Conservation (phyloP, 2,797 vertebrate species). For the Ctenopoma kingsleyae region DNA sequence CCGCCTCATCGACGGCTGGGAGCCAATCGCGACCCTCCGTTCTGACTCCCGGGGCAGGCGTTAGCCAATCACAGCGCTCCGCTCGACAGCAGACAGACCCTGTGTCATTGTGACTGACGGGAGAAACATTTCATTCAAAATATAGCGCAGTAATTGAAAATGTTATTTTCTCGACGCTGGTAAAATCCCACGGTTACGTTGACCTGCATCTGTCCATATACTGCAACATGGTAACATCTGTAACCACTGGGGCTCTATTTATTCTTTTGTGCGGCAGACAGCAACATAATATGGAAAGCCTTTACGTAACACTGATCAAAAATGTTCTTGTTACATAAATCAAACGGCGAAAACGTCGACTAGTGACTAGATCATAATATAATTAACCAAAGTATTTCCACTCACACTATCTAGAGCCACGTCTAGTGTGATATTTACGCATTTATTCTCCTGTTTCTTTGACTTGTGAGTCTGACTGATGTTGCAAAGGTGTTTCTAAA, state of each 20-base stretch:
- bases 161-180: constrained; percentile 37
- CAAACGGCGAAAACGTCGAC: constrained; percentile 40
- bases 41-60: background rate
- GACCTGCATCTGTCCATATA: background rate
- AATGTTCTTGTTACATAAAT: constrained; percentile 72
- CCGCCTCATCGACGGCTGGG: constrained; percentile 65
- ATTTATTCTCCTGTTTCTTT: too few relatives aligned
- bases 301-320: constrained; percentile 68
- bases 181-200: background rate
- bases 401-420: too few relatives aligned
- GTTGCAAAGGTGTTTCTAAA: background rate
- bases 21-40: constrained; percentile 65
- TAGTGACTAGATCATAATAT: background rate
- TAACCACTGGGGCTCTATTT: background rate
- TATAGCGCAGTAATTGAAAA: constrained; percentile 58
- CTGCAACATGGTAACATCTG: background rate
- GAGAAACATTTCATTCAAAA: constrained; percentile 81
- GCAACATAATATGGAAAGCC: background rate
- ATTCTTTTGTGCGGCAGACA: background rate
- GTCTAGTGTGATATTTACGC: background rate
- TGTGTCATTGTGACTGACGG: constrained; percentile 77
- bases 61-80: constrained; percentile 65
- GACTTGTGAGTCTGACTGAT: background rate
- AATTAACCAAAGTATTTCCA: background rate
- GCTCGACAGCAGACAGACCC: constrained; percentile 50